Base-by-base conservation (phyloP, 1,140 invertebrate genomes). In the Proales similis region DNA sequence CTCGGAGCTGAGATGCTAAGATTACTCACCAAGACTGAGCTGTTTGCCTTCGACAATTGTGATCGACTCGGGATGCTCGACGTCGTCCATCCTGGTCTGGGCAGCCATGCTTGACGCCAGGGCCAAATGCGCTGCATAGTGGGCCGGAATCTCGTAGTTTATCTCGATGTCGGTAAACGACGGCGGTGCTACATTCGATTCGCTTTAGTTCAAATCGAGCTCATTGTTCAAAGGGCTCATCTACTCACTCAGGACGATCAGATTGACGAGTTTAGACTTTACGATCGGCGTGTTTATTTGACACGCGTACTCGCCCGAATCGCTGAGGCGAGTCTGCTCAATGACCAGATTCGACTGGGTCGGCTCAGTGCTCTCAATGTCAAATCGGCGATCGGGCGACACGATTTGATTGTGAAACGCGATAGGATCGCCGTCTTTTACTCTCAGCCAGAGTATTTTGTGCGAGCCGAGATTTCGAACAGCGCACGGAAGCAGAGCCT, bases 221-320 rank as follows among this genome's bases (percentile, higher is more conserved):
- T n/a, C n/a, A n/a, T n/a, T n/a, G n/a, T n/a, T n/a, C n/a, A n/a
- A n/a, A n/a, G n/a, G n/a, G n/a, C n/a, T n/a, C n/a, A n/a, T n/a
- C n/a, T n/a, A n/a, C n/a, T 57, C 45, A 57, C 51, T 57, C 30
- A 57, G 45, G 45, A 57, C 24, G 12, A 42, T 57, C 17, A 57
- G 32, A 57, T 57, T 57, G 30, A 57, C 12, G 20, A 57, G 39
- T 57, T 30, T 57, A 0, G 51, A 57, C 27, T 57, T 57, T 39
- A 57, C 36, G 11, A 17, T 26, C 20, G 24, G 19, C 17, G 51
- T 57, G 22, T 57, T 57, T n/a, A 57, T 57, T 57, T 57, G 51
- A 26, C 51, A 57, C 11, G 51, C 51, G 45, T 57, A 57, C 11
- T 57, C 51, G 17, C 51, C 51, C 22, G 51, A 42, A 24, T 57